Evolutionary conservation across 2,888 invertebrate genomes (phyloP).

Genomic region (Hydrotaea diabolus): DNA sequence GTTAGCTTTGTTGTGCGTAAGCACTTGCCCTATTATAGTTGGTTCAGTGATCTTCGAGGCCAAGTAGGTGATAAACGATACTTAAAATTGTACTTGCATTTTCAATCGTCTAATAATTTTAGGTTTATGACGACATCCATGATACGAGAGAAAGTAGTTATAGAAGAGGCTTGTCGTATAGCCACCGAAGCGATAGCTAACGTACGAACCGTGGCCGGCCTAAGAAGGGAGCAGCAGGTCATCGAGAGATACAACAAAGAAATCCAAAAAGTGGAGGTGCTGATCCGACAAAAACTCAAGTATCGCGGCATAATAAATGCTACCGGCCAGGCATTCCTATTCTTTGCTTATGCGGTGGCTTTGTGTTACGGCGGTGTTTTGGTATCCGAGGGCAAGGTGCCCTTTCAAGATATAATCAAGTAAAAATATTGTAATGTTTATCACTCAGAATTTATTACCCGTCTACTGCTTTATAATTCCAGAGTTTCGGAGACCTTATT

Average conservation of each 20-base stretch:
- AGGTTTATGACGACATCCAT: constrained; percentile 84
- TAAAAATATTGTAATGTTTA: too few relatives aligned
- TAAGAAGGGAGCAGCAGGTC: constrained; percentile 85
- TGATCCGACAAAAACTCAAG: constrained; percentile 83
- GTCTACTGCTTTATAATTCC: background rate
- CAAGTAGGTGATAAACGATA: constrained; percentile 73
- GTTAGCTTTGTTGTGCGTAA: constrained; percentile 85
- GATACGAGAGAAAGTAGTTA: constrained; percentile 84
- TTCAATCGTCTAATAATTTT: background rate
- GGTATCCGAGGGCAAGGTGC: constrained; percentile 84
- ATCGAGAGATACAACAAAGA: constrained; percentile 84
- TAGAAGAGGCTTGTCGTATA: constrained; percentile 86
- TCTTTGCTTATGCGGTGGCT: constrained; percentile 87
- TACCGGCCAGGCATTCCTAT: constrained; percentile 87
- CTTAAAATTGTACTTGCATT: background rate
- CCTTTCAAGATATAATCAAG: constrained; percentile 87
- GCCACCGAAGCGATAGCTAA: constrained; percentile 89
- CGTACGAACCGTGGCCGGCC: constrained; percentile 86
- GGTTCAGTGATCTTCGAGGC: constrained; percentile 86
- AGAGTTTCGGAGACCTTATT: constrained; percentile 89
- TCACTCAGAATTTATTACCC: background rate
- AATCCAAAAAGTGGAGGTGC: constrained; percentile 81
- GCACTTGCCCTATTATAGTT: constrained; percentile 87
- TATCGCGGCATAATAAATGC: constrained; percentile 87
- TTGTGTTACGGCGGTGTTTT: constrained; percentile 88